A percentile compares a stretch with the other conserved stretches of the same genome.
phyloP scores from a whole-genome alignment of 2,113 vertebrate genomes.

The Psophia crepitans region DNA sequence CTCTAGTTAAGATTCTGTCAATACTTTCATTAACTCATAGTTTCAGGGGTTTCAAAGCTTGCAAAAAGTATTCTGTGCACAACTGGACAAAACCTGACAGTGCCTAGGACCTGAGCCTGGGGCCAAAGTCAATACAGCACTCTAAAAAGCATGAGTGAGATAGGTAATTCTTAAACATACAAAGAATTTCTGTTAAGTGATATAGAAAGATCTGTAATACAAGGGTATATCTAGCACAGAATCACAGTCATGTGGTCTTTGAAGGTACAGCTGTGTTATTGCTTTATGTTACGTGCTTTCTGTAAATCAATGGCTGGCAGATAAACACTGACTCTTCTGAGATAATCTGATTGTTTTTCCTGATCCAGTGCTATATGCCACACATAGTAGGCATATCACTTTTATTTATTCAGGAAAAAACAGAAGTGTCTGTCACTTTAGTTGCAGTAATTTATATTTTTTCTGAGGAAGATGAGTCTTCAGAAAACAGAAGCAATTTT shows the following conservation, averaged over 20 bases:
- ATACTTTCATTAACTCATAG: conserved; percentile 29
- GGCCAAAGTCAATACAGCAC: not conserved
- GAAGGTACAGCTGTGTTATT: not conserved
- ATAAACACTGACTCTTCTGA: not conserved
- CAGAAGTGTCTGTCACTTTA: not conserved
- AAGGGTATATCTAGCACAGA: not conserved
- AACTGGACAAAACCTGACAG: not conserved
- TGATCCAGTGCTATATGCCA: not conserved
- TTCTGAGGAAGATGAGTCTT: not conserved
- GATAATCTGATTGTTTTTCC: not conserved
- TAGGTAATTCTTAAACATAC: not conserved
- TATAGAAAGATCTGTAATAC: not conserved
- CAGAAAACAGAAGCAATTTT: not conserved
- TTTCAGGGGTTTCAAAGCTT: conserved; percentile 23
- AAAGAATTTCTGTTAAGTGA: not conserved
- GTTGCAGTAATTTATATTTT: not conserved
- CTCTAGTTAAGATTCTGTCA: not conserved
- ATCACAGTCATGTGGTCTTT: not conserved
- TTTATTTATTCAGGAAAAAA: not conserved
- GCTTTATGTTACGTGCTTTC: not conserved
- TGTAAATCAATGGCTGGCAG: not conserved
- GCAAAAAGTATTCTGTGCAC: not conserved
- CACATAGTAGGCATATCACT: not conserved
- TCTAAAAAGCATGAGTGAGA: not conserved
- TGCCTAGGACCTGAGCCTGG: not conserved